phyloP scores from a whole-genome alignment of 2,888 invertebrate species.

The Nomada lathburiana region DNA sequence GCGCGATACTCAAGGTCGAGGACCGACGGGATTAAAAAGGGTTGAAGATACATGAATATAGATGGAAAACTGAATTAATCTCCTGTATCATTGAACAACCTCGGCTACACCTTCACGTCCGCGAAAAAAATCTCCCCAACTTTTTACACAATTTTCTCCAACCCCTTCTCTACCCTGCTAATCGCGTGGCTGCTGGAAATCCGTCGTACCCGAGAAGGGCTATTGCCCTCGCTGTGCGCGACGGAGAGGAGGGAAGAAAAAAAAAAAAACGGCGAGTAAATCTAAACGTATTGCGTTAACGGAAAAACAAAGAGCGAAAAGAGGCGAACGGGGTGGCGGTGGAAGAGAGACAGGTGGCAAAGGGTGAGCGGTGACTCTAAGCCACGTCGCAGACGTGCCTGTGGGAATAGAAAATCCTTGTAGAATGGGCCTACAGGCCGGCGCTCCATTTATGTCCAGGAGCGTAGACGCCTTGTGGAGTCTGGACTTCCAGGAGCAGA shows the following conservation, averaged over 20 bases:
- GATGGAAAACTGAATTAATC: conserved; percentile 33
- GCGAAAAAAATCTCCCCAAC: background rate
- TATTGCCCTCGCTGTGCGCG: conserved; percentile 2
- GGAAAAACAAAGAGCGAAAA: conserved; percentile 35
- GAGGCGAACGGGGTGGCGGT: background rate
- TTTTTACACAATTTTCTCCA: background rate
- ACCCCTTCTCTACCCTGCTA: background rate
- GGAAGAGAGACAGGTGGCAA: conserved; percentile 27
- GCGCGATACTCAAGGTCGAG: conserved; percentile 8
- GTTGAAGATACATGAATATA: conserved; percentile 21
- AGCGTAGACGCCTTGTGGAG: conserved; percentile 74
- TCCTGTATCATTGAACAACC: conserved; percentile 15
- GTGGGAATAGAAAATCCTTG: conserved; percentile 76
- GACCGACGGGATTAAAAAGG: background rate
- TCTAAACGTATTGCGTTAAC: conserved; percentile 71
- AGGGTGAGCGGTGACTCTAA: conserved; percentile 52
- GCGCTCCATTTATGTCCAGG: conserved; percentile 72
- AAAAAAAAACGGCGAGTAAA: conserved; percentile 61
- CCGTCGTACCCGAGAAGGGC: conserved; percentile 5
- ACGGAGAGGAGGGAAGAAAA: background rate
- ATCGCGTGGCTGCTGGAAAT: conserved; percentile 4
- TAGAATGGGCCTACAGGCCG: conserved; percentile 65
- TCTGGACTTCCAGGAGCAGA: conserved; percentile 49
- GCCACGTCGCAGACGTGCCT: conserved; percentile 76
- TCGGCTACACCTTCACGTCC: background rate